A percentile compares a stretch with the other conserved stretches of the same genome.
Evolutionary conservation across 2,888 invertebrate species (phyloP).

Genomic region (Morpho helenor): DNA sequence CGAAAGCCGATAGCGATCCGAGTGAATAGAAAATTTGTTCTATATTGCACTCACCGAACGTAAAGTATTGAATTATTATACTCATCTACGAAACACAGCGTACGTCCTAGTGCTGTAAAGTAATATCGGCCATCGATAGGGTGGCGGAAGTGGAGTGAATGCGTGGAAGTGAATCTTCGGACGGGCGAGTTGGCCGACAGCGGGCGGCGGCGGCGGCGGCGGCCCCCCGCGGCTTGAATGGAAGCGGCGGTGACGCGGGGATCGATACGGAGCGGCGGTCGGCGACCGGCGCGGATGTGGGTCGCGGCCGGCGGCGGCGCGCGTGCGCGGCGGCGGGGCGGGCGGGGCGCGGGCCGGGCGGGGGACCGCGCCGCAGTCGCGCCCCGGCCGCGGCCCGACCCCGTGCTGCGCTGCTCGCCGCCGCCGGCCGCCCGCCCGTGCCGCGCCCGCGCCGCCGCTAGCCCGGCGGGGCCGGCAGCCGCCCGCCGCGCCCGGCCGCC

Average conservation of each 20-base stretch:
- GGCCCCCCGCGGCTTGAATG: neutral
- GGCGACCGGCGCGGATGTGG: conserved; percentile 16
- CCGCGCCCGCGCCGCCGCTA: conserved; percentile 19
- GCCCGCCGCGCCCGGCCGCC: conserved; percentile 11
- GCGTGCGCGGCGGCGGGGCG: conserved; percentile 29
- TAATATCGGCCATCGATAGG: neutral
- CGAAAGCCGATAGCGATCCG: no score
- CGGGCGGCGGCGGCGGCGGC: neutral
- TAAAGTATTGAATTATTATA: no score
- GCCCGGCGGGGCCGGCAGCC: conserved; percentile 19
- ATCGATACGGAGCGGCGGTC: conserved; percentile 33
- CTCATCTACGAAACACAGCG: no score
- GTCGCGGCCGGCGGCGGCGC: conserved; percentile 33
- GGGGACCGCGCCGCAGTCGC: conserved; percentile 57
- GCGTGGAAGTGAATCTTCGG: conserved; percentile 6
- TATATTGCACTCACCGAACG: no score
- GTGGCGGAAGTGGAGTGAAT: neutral
- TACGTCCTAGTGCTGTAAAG: no score
- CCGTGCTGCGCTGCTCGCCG: conserved; percentile 38
- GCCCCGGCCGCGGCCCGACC: conserved; percentile 52
- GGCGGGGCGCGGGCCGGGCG: conserved; percentile 39
- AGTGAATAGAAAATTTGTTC: no score
- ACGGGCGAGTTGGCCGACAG: neutral
- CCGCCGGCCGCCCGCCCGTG: conserved; percentile 11
- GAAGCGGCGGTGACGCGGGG: conserved; percentile 21